Base-by-base conservation (phyloP, 53 echinoderm and acorn worm genomes). In the Apostichopus leukothele region DNA sequence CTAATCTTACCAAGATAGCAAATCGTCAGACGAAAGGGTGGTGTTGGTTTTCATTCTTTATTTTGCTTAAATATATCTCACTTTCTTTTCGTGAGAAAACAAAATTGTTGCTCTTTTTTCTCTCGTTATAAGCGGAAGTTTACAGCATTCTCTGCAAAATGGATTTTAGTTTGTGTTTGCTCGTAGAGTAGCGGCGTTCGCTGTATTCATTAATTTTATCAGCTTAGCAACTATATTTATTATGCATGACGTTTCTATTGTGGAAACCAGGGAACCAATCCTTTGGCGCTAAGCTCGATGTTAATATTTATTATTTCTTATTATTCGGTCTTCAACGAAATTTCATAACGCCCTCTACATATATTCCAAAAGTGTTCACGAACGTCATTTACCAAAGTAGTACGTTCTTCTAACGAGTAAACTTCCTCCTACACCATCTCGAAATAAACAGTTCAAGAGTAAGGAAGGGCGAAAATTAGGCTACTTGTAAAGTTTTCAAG, bases 231-330 rank as follows among this genome's bases (percentile, higher is more conserved):
- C 81, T 21, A 22, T 57, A 57, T 20, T 54, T 53, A 21, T 22
- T 80, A 80, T 80, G 53, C 80, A 80, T 80, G 80, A 53, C 80
- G 80, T 80, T 80, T 80, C 78, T 80, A 80, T 80, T 80, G 53
- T 80, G 80, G 80, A 80, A 51, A 78, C 54, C 53, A 9, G 3
- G 19, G 20, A 20, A 80, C 80, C 80, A 80, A 80, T 80, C 5
- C 54, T 18, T 18, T 8, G 18, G 10, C 80, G 53, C 5, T 7
- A 52, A 20, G 50, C 78, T 78, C 16, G 5, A 51, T 50, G 51
- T 51, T 78, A 78, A 52, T 78, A 78, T 78, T 78, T 78, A 78
- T 16, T 78, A 16, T 25, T 52, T 52, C 19, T 78, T n/a, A 78
- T 78, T 78, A 78, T 80, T 20, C 80, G 10, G 19, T 16, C 16